Conservation (phyloP, 2,888 invertebrate genomes). For the Anodontia alba region DNA sequence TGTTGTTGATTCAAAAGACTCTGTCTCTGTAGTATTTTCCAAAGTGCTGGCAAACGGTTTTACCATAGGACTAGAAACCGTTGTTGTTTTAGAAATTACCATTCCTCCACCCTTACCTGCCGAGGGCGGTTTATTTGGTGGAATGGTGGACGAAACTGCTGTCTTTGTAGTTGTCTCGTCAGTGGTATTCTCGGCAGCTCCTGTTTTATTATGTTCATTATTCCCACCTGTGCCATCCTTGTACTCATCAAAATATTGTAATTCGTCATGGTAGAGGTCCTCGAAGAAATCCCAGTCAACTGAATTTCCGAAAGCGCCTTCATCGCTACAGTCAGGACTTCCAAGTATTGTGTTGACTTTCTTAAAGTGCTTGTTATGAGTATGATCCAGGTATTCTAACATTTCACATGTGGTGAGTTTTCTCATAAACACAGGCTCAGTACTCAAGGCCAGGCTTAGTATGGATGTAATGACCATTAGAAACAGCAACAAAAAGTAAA, state of each 20-base stretch:
- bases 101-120: too few species aligned
- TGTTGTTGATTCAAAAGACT: too few species aligned
- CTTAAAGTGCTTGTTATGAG: background rate
- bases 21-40: background rate
- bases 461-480: constrained; percentile 52
- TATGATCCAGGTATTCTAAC: constrained; percentile 45
- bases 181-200: background rate
- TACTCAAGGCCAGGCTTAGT: constrained; percentile 47
- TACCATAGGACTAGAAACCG: too few species aligned
- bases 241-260: too few species aligned
- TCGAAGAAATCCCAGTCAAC: background rate
- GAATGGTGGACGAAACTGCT: too few species aligned
- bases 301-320: background rate
- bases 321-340: background rate
- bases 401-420: constrained; percentile 53
- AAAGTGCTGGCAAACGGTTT: background rate
- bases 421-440: constrained; percentile 33
- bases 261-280: too few species aligned
- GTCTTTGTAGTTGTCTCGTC: background rate
- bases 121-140: too few species aligned
- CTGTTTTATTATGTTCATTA: background rate
- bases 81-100: too few species aligned
- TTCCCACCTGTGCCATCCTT: background rate
- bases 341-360: background rate
- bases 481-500: constrained; percentile 43